phyloP scores from a whole-genome alignment of 2,888 invertebrate genomes.

The Stenodera caucasica region DNA sequence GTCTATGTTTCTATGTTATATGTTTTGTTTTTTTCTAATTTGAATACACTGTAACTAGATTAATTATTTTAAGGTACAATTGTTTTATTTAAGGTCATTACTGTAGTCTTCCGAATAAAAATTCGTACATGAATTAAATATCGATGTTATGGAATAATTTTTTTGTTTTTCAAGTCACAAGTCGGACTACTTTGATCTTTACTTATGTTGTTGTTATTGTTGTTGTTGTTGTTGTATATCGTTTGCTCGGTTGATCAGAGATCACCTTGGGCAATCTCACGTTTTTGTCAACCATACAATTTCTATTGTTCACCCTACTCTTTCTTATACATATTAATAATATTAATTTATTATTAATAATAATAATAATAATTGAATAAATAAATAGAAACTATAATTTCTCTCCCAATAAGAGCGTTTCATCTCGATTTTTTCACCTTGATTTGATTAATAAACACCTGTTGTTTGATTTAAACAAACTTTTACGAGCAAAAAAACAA shows the following conservation, averaged over 20 bases:
- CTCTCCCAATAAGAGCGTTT: too few species aligned
- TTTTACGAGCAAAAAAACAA: not conserved
- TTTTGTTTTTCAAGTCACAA: not conserved
- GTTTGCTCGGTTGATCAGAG: conserved; percentile 1
- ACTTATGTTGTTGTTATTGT: too few species aligned
- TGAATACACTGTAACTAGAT: not conserved
- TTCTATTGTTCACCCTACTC: not conserved
- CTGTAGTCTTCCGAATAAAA: too few species aligned
- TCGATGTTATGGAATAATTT: not conserved
- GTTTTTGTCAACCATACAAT: conserved; percentile 4
- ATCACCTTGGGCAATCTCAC: conserved; percentile 5
- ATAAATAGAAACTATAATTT: conserved; percentile 1
- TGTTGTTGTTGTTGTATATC: not conserved
- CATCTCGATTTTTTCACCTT: not conserved
- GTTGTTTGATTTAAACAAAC: not conserved
- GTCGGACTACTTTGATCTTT: conserved; percentile 1
- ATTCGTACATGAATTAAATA: too few species aligned
- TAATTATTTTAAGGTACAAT: not conserved
- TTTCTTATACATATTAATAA: not conserved
- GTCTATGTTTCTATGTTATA: not conserved
- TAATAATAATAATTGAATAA: not conserved
- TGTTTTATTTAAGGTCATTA: not conserved
- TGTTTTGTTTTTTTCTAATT: not conserved
- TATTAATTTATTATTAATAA: not conserved
- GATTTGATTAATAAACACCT: not conserved